Conservation (phyloP, 2,113 vertebrate species). For the Accipiter virgatus region DNA sequence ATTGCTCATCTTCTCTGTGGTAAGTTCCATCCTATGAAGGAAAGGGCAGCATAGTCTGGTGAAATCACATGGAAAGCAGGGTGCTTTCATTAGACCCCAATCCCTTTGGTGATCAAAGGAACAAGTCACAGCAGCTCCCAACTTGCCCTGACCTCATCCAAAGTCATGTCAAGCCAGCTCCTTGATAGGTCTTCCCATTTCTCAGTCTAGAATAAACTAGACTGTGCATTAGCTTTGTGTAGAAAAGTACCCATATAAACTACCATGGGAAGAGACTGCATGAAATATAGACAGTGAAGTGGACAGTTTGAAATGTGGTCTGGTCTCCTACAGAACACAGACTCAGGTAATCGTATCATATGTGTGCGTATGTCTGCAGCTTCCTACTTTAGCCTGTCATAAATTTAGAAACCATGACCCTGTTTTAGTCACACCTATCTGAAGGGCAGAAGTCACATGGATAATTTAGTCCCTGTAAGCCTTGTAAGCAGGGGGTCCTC, state of each 20-base stretch:
- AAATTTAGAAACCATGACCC: background rate
- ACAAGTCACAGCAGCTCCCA: background rate
- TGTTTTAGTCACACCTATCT: background rate
- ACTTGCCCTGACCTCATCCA: background rate
- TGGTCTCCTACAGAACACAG: background rate
- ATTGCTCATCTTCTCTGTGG: slow-evolving; percentile 64
- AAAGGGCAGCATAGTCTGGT: background rate
- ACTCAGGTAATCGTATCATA: fast-evolving
- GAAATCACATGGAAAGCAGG: background rate
- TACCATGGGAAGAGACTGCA: background rate
- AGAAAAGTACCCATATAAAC: background rate
- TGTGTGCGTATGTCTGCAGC: fast-evolving
- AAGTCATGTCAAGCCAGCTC: background rate
- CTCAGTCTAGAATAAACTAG: background rate
- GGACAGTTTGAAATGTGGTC: background rate
- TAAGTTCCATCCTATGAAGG: slow-evolving; percentile 73
- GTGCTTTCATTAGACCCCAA: background rate
- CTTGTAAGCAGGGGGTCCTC: background rate
- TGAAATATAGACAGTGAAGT: background rate
- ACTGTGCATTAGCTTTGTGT: background rate
- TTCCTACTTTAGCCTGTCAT: background rate
- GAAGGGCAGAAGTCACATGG: background rate
- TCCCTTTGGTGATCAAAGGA: background rate
- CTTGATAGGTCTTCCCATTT: background rate
- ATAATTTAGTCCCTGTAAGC: background rate